phyloP scores from a whole-genome alignment of 1,140 invertebrate genomes.

The Drosophila aff. region DNA sequence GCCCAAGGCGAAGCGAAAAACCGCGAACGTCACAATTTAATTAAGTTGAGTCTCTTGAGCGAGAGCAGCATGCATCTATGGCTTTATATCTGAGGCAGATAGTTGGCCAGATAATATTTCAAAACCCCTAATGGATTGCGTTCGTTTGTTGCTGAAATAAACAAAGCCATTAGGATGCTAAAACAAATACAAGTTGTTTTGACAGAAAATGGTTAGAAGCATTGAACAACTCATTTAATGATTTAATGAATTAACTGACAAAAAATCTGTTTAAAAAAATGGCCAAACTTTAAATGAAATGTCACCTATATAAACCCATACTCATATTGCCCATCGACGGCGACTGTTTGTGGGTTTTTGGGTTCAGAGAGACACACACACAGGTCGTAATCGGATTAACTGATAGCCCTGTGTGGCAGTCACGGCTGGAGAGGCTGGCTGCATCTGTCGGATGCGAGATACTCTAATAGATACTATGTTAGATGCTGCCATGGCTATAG shows the following conservation, averaged over 20 bases:
- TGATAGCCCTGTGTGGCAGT: conserved; percentile 47
- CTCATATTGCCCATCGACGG: conserved; percentile 27
- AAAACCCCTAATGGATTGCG: conserved; percentile 26
- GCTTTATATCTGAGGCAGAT: conserved; percentile 29
- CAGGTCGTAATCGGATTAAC: conserved; percentile 42
- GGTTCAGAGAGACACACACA: conserved; percentile 8
- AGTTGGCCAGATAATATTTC: conserved; percentile 17
- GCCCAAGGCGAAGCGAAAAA: conserved; percentile 34
- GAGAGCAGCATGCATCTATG: conserved; percentile 61
- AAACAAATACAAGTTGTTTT: conserved; percentile 5
- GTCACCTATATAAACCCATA: conserved; percentile 5
- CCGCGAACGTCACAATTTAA: conserved; percentile 62
- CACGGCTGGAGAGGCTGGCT: conserved; percentile 19
- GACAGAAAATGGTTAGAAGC: not conserved
- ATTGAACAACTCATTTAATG: too few relatives aligned
- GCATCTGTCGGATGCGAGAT: conserved; percentile 30
- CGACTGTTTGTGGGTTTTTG: conserved; percentile 21
- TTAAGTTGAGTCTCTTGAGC: conserved; percentile 55
- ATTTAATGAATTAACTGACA: not conserved
- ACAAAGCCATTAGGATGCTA: conserved; percentile 12
- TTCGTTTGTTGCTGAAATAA: not conserved
- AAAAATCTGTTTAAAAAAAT: not conserved
- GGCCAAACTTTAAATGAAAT: not conserved
- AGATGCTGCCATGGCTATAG: conserved; percentile 15
- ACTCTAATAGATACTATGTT: conserved; percentile 5